Base-by-base conservation (phyloP, 2,888 invertebrate genomes). In the Cataglyphis cursor region DNA sequence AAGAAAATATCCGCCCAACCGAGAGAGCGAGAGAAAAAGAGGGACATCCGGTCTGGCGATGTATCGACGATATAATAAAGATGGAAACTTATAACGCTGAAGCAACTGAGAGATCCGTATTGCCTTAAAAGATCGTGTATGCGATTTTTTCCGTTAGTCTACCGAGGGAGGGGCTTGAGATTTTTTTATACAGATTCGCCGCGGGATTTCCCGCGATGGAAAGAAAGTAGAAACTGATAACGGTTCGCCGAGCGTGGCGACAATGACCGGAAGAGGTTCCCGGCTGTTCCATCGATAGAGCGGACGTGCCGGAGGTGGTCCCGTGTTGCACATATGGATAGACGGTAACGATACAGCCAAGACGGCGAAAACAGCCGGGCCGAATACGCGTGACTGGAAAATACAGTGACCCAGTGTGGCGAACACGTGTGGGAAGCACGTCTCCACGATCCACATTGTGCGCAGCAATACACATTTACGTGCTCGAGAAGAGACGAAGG, bases 221-320 rank as follows among this genome's bases (percentile, higher is more conserved):
- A 82, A 85, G 85, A 85, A 83, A 81, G 66, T 54, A 15, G 83
- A 84, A 81, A 86, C 70, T 68, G 80, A 83, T 87, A 87, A 86
- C 84, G 90, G 86, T 84, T 61, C 75, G 75, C 21, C 78, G 81
- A 80, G 84, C 88, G 68, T 61, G 82, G 80, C 84, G 82, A 90
- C 90, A 89, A 91, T 88, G 85, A 89, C 89, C 89, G 90, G 90
- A 90, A 90, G 86, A 57, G 57, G n/a, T n/a, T 28, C 28, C 59
- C 66, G 68, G 59, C 38, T 66, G 78, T 82, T 66, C 64, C 54
- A n/a, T 44, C 51, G 84, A 78, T 54, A 38, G 68, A 72, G 28
- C 81, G 81, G 81, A 86, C 84, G 78, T 74, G 84, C 57, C 76
- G 41, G 41, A 54, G 70, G 68, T 76, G 66, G 68, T 81, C 66